phyloP scores from a whole-genome alignment of 2,888 invertebrate species.

The Cantharis lateralis region DNA sequence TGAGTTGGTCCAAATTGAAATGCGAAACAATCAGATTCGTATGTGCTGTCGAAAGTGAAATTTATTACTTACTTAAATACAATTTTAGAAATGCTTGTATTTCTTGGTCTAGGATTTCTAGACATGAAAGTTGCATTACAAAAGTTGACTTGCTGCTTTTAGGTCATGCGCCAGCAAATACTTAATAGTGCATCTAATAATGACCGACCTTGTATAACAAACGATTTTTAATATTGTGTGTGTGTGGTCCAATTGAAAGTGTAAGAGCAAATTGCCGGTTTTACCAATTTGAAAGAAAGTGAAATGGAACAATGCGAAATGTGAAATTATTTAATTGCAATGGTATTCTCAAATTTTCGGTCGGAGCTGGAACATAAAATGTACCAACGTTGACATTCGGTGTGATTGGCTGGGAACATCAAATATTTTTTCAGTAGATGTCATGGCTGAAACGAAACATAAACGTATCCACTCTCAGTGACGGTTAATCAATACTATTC shows the following conservation, averaged over 20 bases:
- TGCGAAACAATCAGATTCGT: background rate
- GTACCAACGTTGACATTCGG: background rate
- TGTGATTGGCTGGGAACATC: background rate
- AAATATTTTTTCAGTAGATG: background rate
- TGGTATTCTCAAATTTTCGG: background rate
- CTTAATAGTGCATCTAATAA: background rate
- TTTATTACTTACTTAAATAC: background rate
- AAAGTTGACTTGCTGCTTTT: background rate
- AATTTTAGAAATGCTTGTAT: background rate
- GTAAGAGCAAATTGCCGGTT: background rate
- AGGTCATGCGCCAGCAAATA: background rate
- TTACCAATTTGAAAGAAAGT: background rate
- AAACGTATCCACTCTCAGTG: background rate
- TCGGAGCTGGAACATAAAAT: background rate
- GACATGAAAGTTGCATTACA: background rate
- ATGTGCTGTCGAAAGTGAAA: background rate
- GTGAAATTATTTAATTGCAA: background rate
- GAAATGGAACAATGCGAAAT: background rate
- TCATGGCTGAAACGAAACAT: background rate
- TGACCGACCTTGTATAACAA: background rate
- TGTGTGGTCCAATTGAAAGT: background rate
- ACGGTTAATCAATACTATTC: background rate
- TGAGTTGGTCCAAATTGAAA: background rate
- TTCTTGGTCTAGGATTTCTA: background rate
- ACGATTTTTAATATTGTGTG: background rate